Conservation (phyloP, 2,797 vertebrate genomes). For the Gallinago stenura region DNA sequence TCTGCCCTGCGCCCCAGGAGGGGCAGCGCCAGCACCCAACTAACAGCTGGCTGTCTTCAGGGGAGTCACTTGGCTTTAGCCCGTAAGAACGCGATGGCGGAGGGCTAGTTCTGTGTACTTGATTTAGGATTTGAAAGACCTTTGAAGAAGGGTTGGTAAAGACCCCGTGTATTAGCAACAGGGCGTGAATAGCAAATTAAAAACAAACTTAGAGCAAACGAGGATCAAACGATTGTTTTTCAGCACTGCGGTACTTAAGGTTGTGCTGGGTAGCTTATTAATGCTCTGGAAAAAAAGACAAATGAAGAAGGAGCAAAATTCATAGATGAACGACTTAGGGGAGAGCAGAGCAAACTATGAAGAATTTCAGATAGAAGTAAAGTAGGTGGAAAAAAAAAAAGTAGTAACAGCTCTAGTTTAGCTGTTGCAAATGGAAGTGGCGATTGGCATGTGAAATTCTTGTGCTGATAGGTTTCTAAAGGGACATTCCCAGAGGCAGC, state of each 20-base stretch:
- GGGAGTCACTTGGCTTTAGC: rapidly evolving
- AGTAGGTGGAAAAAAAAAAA: background rate
- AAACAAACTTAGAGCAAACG: background rate
- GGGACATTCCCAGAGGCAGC: background rate
- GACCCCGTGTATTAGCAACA: rapidly evolving
- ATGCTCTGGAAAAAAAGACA: background rate
- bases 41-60: rapidly evolving
- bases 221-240: background rate
- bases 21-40: rapidly evolving
- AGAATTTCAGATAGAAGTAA: background rate
- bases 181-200: rapidly evolving
- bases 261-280: background rate
- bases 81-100: rapidly evolving
- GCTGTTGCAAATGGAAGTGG: rapidly evolving
- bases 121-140: rapidly evolving
- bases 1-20: rapidly evolving
- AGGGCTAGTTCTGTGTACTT: rapidly evolving
- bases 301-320: background rate
- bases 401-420: background rate
- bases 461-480: background rate
- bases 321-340: background rate
- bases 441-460: background rate
- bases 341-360: background rate
- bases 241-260: background rate
- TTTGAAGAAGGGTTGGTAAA: background rate